Base-by-base conservation (phyloP, 2,888 invertebrate genomes). In the Caenorhabditis angaria region DNA sequence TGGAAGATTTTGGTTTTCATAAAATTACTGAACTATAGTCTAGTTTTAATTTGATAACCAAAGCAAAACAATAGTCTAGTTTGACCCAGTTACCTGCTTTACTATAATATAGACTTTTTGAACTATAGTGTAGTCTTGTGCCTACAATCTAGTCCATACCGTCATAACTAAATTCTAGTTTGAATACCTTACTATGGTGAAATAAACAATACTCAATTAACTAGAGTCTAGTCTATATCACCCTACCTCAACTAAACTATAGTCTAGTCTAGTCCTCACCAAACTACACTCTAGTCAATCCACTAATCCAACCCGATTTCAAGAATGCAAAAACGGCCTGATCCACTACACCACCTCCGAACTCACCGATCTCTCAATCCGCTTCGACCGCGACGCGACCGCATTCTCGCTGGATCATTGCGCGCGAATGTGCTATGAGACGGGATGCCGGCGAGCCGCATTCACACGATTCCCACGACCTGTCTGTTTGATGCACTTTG, bases 381-480 rank as follows among this genome's bases (percentile, higher is more conserved):
- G 76, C 48, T 86, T 85, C 67, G 84, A 85, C 67, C 70, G 81
- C 8, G 83, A 86, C 59, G 80, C 85, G 48, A 75, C 82, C 28
- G 82, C 82, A 41, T 79, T 77, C 58, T 82, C 83, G 5, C 59
- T 87, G 41, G 78, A 81, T 24, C 84, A 84, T 55, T 86, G 86
- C 72, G 85, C 83, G 28, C 76, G 77, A 51, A 73, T 80, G 61
- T 86, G 86, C 69, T 84, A 74, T 61, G 83, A 82, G 65, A 77
- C 84, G 35, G 67, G 71, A 22, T 85, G 85, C 69, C 57, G 64
- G 12, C 70, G 69, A 35, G 85, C 85, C 22, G 85, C 85, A 8
- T 85, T 82, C 71, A 86, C 85, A 5, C 79, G 85, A 41, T 86
- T 87, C 78, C 86, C 86, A n/a, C 81, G 85, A 56, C 82, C 84